These are phyloP conservation scores for Elanus axillaris DNA, from an alignment of 2,113 vertebrate species.

Conservation along the genomic window DNA sequence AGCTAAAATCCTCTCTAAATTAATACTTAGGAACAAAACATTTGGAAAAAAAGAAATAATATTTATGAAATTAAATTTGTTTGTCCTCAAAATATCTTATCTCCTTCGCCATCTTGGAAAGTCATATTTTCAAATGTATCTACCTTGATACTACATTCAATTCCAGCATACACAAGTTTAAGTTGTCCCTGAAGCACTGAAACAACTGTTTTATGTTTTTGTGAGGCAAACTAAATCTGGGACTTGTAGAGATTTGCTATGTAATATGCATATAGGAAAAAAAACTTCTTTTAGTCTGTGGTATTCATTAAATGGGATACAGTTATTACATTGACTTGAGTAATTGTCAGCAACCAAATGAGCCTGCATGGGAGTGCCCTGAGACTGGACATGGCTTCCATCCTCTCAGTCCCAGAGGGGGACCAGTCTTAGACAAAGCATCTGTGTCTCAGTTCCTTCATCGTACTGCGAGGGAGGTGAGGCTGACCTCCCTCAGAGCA, in stretches of 20 bases:
- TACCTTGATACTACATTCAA: not conserved
- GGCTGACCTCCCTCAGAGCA: not conserved
- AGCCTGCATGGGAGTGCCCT: not conserved
- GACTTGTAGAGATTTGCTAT: not conserved
- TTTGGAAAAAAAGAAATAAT: not conserved
- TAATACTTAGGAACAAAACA: slow-evolving; percentile 23
- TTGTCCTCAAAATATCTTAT: not conserved
- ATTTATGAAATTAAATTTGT: not conserved
- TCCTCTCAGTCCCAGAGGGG: not conserved
- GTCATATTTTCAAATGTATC: not conserved
- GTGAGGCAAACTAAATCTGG: not conserved
- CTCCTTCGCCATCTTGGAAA: not conserved
- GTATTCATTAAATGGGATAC: not conserved
- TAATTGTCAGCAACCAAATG: not conserved
- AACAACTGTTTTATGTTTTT: not conserved
- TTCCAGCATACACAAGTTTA: not conserved
- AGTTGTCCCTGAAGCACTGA: not conserved
- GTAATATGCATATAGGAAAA: not conserved
- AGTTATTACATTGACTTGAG: not conserved
- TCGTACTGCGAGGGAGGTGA: not conserved
- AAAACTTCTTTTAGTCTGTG: not conserved
- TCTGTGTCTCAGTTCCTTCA: not conserved
- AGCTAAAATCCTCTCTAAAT: slow-evolving; percentile 14
- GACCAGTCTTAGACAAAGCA: not conserved
- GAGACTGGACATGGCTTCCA: not conserved